These are phyloP conservation scores for Takifugu bimaculatus DNA, from an alignment of 2,113 vertebrate species.

Conservation along the genomic window DNA sequence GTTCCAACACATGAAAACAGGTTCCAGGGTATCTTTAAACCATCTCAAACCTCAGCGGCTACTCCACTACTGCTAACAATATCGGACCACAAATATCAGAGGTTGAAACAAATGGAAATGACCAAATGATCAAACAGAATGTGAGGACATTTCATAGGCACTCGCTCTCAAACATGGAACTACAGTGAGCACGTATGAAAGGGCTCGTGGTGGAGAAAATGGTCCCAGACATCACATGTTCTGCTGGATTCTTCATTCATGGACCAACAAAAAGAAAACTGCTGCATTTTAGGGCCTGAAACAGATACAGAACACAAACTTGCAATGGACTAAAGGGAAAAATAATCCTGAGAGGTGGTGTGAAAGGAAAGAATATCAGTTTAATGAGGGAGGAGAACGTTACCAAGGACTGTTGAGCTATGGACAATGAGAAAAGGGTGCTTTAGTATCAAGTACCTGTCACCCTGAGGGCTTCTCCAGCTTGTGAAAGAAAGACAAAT, in stretches of 20 bases:
- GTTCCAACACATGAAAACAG: no score
- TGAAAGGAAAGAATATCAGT: constrained; percentile 20
- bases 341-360: constrained; percentile 3
- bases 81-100: no score
- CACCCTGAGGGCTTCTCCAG: constrained; percentile 98
- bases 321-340: constrained; percentile 17
- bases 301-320: constrained; percentile 28
- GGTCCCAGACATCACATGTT: constrained; percentile 15
- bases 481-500: constrained; percentile 90
- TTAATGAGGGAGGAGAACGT: constrained; percentile 67
- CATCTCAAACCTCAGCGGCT: background rate
- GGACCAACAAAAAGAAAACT: constrained; percentile 24
- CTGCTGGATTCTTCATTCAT: constrained; percentile 1
- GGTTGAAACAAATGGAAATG: constrained; percentile 34
- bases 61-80: background rate
- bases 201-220: constrained; percentile 31
- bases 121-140: constrained; percentile 33
- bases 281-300: constrained; percentile 9
- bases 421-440: constrained; percentile 76
- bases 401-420: constrained; percentile 56
- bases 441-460: constrained; percentile 87
- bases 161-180: constrained; percentile 14
- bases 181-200: constrained; percentile 45
- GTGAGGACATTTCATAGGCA: constrained; percentile 45
- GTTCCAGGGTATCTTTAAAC: constrained; percentile 36